These are phyloP conservation scores for Galbula dea DNA, from an alignment of 2,113 vertebrate genomes.

Conservation along the genomic window DNA sequence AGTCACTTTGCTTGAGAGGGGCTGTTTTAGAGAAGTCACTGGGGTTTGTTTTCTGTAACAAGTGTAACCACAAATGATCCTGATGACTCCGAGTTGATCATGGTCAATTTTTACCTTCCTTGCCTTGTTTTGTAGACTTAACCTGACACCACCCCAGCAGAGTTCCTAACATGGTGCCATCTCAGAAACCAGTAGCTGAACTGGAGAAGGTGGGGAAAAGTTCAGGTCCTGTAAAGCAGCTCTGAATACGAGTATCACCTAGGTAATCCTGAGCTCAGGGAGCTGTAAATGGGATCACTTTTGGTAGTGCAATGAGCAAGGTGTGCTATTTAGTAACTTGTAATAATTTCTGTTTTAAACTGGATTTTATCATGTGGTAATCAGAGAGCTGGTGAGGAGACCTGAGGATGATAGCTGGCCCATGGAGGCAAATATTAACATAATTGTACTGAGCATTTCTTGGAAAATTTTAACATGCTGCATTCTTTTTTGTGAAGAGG, in stretches of 20 bases:
- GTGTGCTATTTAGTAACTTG: not conserved
- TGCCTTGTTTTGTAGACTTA: not conserved
- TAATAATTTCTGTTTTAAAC: not conserved
- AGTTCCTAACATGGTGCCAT: not conserved
- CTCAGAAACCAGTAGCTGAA: not conserved
- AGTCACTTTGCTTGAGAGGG: not conserved
- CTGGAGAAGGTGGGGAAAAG: not conserved
- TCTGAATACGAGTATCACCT: not conserved
- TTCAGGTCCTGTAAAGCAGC: not conserved
- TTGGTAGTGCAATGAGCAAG: not conserved
- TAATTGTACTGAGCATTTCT: not conserved
- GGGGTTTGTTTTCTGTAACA: not conserved
- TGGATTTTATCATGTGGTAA: not conserved
- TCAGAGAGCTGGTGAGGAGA: fast-evolving
- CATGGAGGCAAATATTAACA: not conserved
- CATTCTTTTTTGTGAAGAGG: not conserved
- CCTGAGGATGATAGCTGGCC: not conserved
- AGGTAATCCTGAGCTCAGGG: not conserved
- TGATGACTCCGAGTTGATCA: not conserved
- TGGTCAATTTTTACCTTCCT: not conserved
- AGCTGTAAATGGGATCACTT: not conserved
- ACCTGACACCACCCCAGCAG: not conserved
- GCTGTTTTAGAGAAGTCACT: not conserved
- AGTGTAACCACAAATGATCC: not conserved
- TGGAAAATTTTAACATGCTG: not conserved